Percentiles rank a stretch among this genome's conserved stretches.
Evolutionary conservation across 92 coral and sea anemone species (phyloP).

Genomic region (Palythoa heliodiscus): DNA sequence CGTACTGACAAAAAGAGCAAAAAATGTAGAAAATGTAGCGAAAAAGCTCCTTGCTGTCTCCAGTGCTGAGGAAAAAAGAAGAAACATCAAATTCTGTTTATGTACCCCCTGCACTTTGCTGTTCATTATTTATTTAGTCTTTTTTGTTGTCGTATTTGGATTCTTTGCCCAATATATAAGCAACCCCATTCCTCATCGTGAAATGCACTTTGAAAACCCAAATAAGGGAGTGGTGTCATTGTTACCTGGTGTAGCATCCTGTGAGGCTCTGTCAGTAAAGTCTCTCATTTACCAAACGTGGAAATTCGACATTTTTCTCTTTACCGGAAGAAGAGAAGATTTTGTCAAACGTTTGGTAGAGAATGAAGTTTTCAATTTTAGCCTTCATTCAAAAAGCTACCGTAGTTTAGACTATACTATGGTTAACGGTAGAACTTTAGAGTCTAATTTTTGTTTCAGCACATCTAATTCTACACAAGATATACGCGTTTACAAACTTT

Average conservation of each 20-base stretch:
- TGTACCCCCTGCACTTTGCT: background rate
- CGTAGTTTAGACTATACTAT: background rate
- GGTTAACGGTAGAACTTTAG: background rate
- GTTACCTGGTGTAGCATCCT: background rate
- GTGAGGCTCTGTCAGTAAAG: background rate
- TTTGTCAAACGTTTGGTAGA: background rate
- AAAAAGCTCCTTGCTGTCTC: background rate
- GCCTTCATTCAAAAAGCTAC: background rate
- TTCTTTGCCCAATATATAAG: background rate
- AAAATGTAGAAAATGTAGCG: background rate
- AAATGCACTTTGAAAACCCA: background rate
- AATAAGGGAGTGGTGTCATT: background rate
- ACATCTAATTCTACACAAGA: slow-evolving; percentile 1
- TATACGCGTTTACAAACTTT: background rate
- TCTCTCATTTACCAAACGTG: background rate
- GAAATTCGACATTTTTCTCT: background rate
- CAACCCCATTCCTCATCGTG: background rate
- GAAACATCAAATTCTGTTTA: background rate
- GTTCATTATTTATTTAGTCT: background rate
- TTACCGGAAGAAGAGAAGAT: background rate
- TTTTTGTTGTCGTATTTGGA: background rate
- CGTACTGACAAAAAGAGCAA: background rate
- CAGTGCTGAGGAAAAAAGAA: background rate
- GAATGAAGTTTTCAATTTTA: background rate
- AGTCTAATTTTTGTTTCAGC: slow-evolving; percentile 15